Evolutionary conservation across 2,888 invertebrate genomes (phyloP).

Genomic region (Andrena dorsata): DNA sequence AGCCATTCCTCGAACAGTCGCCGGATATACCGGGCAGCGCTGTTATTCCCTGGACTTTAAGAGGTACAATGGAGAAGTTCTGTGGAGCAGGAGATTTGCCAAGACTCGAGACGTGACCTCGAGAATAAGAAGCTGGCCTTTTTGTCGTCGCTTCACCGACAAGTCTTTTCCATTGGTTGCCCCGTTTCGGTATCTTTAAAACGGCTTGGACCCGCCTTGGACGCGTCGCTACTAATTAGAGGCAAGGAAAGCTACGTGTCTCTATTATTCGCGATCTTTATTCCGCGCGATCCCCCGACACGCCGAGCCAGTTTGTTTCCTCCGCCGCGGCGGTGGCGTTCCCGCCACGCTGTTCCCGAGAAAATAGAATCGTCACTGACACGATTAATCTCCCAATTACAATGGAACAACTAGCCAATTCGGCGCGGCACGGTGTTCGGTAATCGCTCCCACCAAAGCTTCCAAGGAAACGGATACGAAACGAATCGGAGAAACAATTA

Average conservation of each 20-base stretch:
- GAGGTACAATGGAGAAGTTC: conserved; percentile 51
- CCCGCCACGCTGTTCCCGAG: neutral
- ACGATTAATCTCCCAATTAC: conserved; percentile 63
- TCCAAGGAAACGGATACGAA: conserved; percentile 30
- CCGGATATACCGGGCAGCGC: conserved; percentile 3
- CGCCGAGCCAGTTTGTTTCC: conserved; percentile 5
- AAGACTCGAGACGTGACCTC: conserved; percentile 11
- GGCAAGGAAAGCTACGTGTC: conserved; percentile 18
- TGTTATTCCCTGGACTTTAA: conserved; percentile 49
- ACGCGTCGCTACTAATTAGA: conserved; percentile 28
- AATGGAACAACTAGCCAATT: conserved; percentile 54
- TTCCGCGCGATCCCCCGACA: conserved; percentile 37
- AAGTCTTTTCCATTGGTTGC: conserved; percentile 32
- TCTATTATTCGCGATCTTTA: conserved; percentile 33
- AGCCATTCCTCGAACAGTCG: conserved; percentile 24
- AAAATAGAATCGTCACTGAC: conserved; percentile 51
- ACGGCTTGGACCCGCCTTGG: neutral
- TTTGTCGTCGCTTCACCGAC: conserved; percentile 26
- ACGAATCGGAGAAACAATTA: conserved; percentile 38
- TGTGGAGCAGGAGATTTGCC: conserved; percentile 43
- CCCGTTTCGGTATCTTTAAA: conserved; percentile 10
- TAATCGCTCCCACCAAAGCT: conserved; percentile 32
- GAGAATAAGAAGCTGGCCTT: conserved; percentile 7
- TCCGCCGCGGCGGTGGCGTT: neutral
- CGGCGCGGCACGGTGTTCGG: conserved; percentile 19